These are phyloP conservation scores for Phenganax stokvisi DNA, from an alignment of 92 coral and sea anemone genomes.

Conservation along the genomic window DNA sequence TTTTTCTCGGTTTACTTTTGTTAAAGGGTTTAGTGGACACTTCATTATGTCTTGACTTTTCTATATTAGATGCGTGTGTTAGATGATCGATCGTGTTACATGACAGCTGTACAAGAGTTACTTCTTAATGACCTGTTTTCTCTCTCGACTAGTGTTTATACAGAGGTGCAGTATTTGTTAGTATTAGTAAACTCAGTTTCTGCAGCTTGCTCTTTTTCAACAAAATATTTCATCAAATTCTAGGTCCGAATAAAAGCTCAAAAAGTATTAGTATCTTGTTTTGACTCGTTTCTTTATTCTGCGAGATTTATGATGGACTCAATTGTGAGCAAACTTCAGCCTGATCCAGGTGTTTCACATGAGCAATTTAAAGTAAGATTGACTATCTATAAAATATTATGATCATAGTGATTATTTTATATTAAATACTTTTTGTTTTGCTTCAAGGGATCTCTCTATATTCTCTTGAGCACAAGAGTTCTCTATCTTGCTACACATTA, in stretches of 20 bases:
- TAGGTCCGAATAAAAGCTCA: slow-evolving; percentile 96
- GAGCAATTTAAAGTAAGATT: slow-evolving; percentile 84
- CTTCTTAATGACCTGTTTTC: slow-evolving; percentile 73
- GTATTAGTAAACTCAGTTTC: background rate
- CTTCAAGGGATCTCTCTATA: slow-evolving; percentile 71
- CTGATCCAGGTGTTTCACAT: slow-evolving; percentile 68
- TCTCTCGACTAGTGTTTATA: slow-evolving; percentile 87
- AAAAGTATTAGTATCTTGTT: slow-evolving; percentile 65
- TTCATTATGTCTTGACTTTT: background rate
- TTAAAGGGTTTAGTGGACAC: background rate
- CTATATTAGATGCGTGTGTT: slow-evolving; percentile 76
- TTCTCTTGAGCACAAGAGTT: slow-evolving; percentile 76
- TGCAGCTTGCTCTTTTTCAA: background rate
- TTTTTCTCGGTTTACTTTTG: background rate
- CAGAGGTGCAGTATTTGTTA: slow-evolving; percentile 56
- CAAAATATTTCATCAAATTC: background rate
- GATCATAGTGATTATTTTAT: background rate
- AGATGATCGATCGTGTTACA: slow-evolving; percentile 73
- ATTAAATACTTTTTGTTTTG: background rate
- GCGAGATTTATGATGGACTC: slow-evolving; percentile 79
- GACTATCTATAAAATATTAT: background rate
- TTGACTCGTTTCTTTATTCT: slow-evolving; percentile 81
- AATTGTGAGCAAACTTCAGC: slow-evolving; percentile 61
- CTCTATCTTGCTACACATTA: slow-evolving; percentile 74
- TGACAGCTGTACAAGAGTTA: slow-evolving; percentile 79